Conservation (phyloP, 2,113 vertebrate species). For the Phyllostomus hastatus region DNA sequence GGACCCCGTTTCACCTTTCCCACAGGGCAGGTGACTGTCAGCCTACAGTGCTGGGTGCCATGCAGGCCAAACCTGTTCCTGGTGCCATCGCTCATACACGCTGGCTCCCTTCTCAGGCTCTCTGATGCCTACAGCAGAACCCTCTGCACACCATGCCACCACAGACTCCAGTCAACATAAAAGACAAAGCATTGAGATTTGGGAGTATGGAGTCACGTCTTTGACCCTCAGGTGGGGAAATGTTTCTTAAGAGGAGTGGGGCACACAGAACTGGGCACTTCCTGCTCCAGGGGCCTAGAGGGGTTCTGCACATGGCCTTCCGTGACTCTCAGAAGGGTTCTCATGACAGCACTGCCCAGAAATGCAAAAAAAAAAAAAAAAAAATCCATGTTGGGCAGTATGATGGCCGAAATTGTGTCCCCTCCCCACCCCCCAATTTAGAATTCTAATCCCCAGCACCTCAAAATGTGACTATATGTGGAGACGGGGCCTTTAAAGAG, state of each 20-base stretch:
- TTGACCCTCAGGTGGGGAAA: background rate
- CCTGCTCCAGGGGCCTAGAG: background rate
- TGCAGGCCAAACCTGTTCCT: background rate
- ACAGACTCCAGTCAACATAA: background rate
- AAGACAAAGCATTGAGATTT: background rate
- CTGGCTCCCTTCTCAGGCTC: background rate
- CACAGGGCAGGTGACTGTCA: background rate
- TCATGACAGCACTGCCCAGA: background rate
- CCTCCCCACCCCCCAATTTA: no score
- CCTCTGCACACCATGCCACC: no score
- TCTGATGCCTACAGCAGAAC: background rate
- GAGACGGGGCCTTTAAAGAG: background rate
- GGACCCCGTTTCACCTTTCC: background rate
- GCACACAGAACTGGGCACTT: background rate
- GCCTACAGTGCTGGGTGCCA: background rate
- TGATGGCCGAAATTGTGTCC: background rate
- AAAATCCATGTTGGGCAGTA: background rate
- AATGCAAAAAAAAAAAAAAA: background rate
- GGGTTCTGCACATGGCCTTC: background rate
- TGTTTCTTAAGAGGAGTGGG: background rate
- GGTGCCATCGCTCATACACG: fast-evolving
- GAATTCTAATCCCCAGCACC: background rate
- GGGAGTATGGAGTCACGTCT: background rate
- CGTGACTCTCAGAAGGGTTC: background rate
- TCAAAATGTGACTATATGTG: background rate